Evolutionary conservation across 1,140 invertebrate genomes (phyloP).

Genomic region (Drosophila melanogaster): DNA sequence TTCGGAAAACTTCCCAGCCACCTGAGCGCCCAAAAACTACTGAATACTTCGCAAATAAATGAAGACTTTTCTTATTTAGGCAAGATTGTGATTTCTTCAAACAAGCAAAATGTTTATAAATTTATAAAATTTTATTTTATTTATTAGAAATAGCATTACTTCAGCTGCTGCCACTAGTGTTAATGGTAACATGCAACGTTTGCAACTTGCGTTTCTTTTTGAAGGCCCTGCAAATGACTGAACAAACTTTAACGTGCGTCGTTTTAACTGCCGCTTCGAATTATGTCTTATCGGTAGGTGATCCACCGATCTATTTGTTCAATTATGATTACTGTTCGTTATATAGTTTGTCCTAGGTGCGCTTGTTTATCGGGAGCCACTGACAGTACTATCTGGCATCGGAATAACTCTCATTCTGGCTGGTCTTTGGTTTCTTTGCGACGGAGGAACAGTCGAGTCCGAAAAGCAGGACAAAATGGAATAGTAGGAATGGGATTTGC

Average conservation of each 20-base stretch:
- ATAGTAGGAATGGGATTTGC: no score
- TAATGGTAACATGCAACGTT: constrained; percentile 86
- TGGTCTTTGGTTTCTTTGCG: constrained; percentile 76
- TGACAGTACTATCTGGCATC: constrained; percentile 55
- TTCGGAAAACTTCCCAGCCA: constrained; percentile 75
- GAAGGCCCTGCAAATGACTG: constrained; percentile 85
- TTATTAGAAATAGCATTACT: constrained; percentile 46
- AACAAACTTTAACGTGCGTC: constrained; percentile 86
- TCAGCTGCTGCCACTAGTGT: constrained; percentile 65
- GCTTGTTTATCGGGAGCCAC: constrained; percentile 60
- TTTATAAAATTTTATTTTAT: not conserved
- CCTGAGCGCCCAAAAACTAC: constrained; percentile 37
- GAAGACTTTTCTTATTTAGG: constrained; percentile 28
- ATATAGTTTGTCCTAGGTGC: constrained; percentile 69
- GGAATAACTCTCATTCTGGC: constrained; percentile 68
- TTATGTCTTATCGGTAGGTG: constrained; percentile 86
- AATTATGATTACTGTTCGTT: not conserved
- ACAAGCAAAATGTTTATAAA: no score
- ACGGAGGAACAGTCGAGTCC: not conserved
- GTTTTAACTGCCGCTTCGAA: constrained; percentile 86
- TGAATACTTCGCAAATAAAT: not conserved
- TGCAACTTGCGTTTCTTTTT: constrained; percentile 86
- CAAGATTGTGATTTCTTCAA: not conserved
- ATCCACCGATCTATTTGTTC: not conserved
- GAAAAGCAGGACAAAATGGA: constrained; percentile 9